Evolutionary conservation across 2,888 invertebrate genomes (phyloP), one percentile per base, ranked within the genome.

Genomic region (Polydesmus complanatus): DNA sequence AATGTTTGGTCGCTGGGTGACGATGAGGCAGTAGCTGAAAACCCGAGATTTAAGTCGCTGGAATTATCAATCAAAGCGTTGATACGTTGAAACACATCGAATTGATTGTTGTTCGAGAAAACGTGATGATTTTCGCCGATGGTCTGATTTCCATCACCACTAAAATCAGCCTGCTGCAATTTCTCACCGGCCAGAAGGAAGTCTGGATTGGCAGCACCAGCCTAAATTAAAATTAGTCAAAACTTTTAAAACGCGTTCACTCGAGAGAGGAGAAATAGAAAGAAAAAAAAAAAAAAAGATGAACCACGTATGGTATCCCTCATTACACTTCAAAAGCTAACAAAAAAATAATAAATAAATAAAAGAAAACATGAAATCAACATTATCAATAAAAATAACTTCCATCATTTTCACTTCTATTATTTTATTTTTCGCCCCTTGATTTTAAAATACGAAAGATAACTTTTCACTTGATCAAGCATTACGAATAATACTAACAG

Each of bases 51-150:
- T 25, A 73, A 64, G 60, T 75, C 74, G 19, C 73, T 64, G 1
- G 72, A 68, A 66, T 73, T 73, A 63, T 74, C 73, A 56, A 75
- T 68, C 64, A 74, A 69, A 50, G 73, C 72, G 68, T 73, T 75
- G 61, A 75, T 72, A 26, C 70, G 68, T 60, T 72, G 70, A 63
- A 73, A 70, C 49, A 74, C 68, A 57, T 74, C 74, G 48, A 27
- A 60, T 52, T 60, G 52, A 23, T 25, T 48, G 25, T 49, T 49
- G 23, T 27, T 53, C 37, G 5, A 14, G 8, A 8, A 14, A 37
- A 8, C 8, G 14, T 37, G 37, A n/a, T n/a, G n/a, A n/a, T n/a
- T n/a, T n/a, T n/a, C n/a, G n/a, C n/a, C n/a, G 5, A 5, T 14
- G 14, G 37, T 37, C 58, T 58, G 58, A 52, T 27, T 58, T 58